Evolutionary conservation across 1,140 invertebrate species (phyloP).

Genomic region (Dufourea novaeangliae): DNA sequence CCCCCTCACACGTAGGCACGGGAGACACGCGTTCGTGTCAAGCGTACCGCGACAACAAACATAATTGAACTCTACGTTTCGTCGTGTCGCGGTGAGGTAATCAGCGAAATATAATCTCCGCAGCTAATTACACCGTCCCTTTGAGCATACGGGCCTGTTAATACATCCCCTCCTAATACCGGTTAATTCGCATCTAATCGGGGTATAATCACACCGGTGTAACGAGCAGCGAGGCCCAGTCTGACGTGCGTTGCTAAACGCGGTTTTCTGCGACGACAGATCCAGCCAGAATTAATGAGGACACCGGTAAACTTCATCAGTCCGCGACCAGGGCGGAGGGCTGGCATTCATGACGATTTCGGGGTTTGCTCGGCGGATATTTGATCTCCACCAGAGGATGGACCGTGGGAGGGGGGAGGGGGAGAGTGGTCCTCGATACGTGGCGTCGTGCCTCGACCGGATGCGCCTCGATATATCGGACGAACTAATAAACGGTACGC

Average conservation of each 20-base stretch:
- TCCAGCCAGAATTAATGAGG: conserved; percentile 45
- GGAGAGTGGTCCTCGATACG: not conserved
- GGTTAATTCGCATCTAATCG: conserved; percentile 20
- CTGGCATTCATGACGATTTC: conserved; percentile 44
- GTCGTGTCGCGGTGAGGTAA: not conserved
- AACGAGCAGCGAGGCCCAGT: conserved; percentile 39
- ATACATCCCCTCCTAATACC: not conserved
- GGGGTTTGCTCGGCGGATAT: conserved; percentile 54
- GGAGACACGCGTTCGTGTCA: not conserved
- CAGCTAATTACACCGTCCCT: not conserved
- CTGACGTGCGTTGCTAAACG: conserved; percentile 37
- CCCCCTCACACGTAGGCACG: too few species aligned
- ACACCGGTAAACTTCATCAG: conserved; percentile 59
- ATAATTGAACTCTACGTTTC: not conserved
- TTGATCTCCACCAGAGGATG: conserved; percentile 47
- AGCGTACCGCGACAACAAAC: not conserved
- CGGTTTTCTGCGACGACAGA: conserved; percentile 38
- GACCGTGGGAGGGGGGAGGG: too few species aligned
- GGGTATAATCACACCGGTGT: conserved; percentile 46
- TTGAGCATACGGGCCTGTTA: too few species aligned
- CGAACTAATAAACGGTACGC: conserved; percentile 59
- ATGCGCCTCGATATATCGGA: conserved; percentile 41
- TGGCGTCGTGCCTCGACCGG: not conserved
- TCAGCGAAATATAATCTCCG: conserved; percentile 16
- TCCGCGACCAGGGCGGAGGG: not conserved